Conservation (phyloP, 2,797 vertebrate species). For the Dicrostonyx torquatus region DNA sequence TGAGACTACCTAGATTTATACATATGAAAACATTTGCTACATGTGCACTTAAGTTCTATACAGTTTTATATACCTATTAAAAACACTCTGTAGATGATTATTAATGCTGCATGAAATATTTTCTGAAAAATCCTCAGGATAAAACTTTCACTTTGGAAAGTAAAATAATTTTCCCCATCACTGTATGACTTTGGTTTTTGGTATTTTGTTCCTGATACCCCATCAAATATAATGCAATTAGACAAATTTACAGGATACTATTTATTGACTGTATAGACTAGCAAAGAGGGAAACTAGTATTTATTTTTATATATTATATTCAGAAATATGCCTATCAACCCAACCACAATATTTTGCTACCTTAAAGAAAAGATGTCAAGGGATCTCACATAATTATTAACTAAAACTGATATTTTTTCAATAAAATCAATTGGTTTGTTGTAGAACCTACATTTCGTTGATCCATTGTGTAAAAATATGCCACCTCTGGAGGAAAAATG, state of each 20-base stretch:
- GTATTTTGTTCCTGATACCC: neutral
- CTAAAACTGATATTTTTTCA: slow-evolving; percentile 24
- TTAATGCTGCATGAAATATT: neutral
- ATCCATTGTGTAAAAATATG: slow-evolving; percentile 18
- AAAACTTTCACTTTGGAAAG: neutral
- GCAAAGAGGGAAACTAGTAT: neutral
- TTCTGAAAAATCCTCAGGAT: neutral
- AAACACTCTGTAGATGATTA: neutral
- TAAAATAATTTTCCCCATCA: neutral
- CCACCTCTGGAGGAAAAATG: neutral
- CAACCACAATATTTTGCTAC: neutral
- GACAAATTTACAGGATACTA: neutral
- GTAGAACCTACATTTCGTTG: slow-evolving; percentile 22
- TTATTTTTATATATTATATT: neutral
- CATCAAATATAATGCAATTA: neutral
- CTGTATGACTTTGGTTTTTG: neutral
- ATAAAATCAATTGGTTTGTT: neutral
- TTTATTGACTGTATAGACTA: neutral
- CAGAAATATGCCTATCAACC: neutral
- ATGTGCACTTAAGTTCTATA: neutral
- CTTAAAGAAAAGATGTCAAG: slow-evolving; percentile 1
- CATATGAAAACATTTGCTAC: neutral
- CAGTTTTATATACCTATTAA: neutral
- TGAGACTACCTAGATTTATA: neutral
- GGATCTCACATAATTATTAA: slow-evolving; percentile 6